These are phyloP conservation scores for Hemithea aestivaria DNA, from an alignment of 2,888 invertebrate genomes.

Conservation along the genomic window DNA sequence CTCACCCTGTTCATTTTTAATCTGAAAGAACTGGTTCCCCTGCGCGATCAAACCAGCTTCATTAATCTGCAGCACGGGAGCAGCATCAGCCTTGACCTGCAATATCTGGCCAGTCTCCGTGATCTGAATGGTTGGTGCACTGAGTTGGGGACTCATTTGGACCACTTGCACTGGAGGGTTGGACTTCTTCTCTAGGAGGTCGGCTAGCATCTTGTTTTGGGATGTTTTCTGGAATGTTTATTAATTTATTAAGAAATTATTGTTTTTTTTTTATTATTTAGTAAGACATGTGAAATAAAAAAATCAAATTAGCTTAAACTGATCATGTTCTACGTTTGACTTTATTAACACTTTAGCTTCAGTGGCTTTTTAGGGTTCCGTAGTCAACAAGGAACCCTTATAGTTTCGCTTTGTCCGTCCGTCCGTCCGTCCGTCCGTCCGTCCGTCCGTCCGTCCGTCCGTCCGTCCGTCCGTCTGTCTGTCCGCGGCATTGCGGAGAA, in stretches of 20 bases:
- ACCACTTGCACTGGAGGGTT: slow-evolving; percentile 74
- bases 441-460: too few species aligned
- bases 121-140: slow-evolving; percentile 70
- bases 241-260: background rate
- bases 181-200: slow-evolving; percentile 88
- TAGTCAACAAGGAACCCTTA: too few species aligned
- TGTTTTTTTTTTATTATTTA: too few species aligned
- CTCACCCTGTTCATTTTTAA: slow-evolving; percentile 63
- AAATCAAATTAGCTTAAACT: too few species aligned
- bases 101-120: slow-evolving; percentile 72
- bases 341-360: too few species aligned
- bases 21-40: slow-evolving; percentile 59
- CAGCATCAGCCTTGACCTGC: slow-evolving; percentile 60
- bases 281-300: too few species aligned
- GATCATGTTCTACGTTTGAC: too few species aligned
- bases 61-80: slow-evolving; percentile 58
- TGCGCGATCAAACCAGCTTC: slow-evolving; percentile 45
- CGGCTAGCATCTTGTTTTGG: slow-evolving; percentile 89
- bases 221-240: slow-evolving; percentile 54
- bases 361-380: too few species aligned
- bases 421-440: too few species aligned
- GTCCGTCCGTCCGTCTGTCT: too few species aligned
- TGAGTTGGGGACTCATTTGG: slow-evolving; percentile 65
- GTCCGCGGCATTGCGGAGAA: too few species aligned
- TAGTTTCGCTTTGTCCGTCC: too few species aligned